Conservation (phyloP, 64 coral and sea anemone genomes). For the Montipora efflorescens region DNA sequence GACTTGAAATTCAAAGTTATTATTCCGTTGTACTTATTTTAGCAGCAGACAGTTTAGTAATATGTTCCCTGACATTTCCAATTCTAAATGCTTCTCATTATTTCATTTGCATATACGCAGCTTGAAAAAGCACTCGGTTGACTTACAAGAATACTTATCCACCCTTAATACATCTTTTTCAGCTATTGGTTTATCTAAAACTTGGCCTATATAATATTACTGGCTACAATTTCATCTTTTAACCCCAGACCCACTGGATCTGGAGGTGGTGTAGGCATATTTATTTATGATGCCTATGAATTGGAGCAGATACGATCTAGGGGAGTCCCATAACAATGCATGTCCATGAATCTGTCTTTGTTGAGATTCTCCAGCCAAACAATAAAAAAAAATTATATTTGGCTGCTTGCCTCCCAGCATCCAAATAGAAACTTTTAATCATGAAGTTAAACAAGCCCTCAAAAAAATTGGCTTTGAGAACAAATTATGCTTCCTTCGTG, state of each 20-base stretch:
- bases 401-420: slow-evolving; percentile 53
- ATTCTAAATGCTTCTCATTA: too few relatives aligned
- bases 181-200: slow-evolving; percentile 40
- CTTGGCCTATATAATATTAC: slow-evolving; percentile 3
- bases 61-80: too few relatives aligned
- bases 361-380: slow-evolving; percentile 61
- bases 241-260: not conserved
- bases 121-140: not conserved
- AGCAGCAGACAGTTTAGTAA: not conserved
- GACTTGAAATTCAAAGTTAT: not conserved
- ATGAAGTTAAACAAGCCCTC: slow-evolving; percentile 28
- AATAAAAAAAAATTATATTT: too few relatives aligned
- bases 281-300: not conserved
- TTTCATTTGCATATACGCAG: slow-evolving; percentile 40
- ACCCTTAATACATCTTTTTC: slow-evolving; percentile 26
- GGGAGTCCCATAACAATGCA: slow-evolving; percentile 6
- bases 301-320: slow-evolving; percentile 48
- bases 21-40: not conserved
- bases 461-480: not conserved
- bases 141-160: too few relatives aligned
- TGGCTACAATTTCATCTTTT: slow-evolving; percentile 61
- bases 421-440: slow-evolving; percentile 33
- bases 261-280: too few relatives aligned
- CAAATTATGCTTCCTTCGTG: slow-evolving; percentile 46
- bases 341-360: slow-evolving; percentile 71